A percentile compares a stretch with the other conserved stretches of the same genome.
These are phyloP conservation scores for Microcebus ravelobensis DNA, from an alignment of 2,113 vertebrate species.

Conservation along the genomic window DNA sequence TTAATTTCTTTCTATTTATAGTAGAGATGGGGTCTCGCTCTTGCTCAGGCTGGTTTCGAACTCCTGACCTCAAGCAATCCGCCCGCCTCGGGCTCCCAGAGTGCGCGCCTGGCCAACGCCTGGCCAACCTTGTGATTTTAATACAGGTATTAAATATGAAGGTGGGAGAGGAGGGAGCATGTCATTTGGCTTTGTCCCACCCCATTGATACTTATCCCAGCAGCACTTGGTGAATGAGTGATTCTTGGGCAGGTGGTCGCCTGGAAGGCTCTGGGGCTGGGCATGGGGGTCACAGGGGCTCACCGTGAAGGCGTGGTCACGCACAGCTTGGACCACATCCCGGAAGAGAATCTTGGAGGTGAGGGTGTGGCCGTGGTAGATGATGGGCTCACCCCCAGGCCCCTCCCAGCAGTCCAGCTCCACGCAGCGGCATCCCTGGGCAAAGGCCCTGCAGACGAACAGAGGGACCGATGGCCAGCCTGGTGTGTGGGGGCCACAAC, in stretches of 20 bases:
- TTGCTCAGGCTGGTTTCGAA: too few relatives aligned
- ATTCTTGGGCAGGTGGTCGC: background rate
- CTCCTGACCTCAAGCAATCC: too few relatives aligned
- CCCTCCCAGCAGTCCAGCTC: conserved; percentile 99
- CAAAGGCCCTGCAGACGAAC: conserved; percentile 87
- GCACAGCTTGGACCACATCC: conserved; percentile 93
- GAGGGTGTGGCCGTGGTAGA: conserved; percentile 96
- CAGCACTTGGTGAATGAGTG: background rate
- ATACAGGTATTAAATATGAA: background rate
- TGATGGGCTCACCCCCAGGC: conserved; percentile 91
- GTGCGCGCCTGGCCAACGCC: too few relatives aligned
- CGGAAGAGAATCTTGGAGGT: conserved; percentile 97
- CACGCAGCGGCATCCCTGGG: conserved; percentile 96
- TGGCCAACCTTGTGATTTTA: background rate
- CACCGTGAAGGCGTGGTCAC: conserved; percentile 93
- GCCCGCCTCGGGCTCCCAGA: too few relatives aligned
- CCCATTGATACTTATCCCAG: background rate
- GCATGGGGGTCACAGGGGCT: background rate
- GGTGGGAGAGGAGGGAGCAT: background rate
- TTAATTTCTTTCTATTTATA: too few relatives aligned
- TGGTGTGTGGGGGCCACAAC: background rate
- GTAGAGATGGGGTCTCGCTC: too few relatives aligned
- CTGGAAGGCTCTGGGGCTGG: background rate
- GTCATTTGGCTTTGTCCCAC: background rate
- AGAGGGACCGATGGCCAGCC: fast-evolving